Evolutionary conservation across 2,888 invertebrate genomes (phyloP), one percentile per base, ranked within the genome.

Genomic region (Salticus scenicus): DNA sequence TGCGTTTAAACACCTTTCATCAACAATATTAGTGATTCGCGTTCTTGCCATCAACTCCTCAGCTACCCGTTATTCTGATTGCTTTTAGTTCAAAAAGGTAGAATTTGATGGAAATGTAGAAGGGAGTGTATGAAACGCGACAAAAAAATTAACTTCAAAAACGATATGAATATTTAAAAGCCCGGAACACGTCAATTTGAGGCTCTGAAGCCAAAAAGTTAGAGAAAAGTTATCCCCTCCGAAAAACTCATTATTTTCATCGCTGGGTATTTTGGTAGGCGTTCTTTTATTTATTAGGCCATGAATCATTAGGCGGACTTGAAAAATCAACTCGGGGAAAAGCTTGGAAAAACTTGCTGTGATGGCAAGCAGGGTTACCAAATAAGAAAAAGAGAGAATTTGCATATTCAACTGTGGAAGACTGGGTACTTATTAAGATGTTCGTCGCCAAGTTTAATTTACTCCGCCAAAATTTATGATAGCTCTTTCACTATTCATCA

Each of bases 251-350:
- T 67, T 69, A 81, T 78, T 78, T 78, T 78, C 70, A 78, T 63
- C 28, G 33, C 28, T 20, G 17, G 17, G 10, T 12, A 7, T 57
- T 30, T 73, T 73, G 37, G 31, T 24, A 20, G 47, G 47, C 57
- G 69, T 28, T 12, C 33, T 69, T 51, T 33, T 83, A 71, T 83
- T 83, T 83, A 77, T 72, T 72, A 57, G 76, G 72, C 72, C 27
- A 72, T 77, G 77, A 83, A 83, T 83, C 76, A 77, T 76, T 76
- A 77, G 67, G 31, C 31, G 66, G 69, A n/a, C n/a, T 28, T 33
- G 51, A 33, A 63, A 47, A 63, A 51, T 73, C 75, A 64, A 10
- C 77, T 51, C 12, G 70, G 66, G 76, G 57, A 83, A 37, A 51
- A 42, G 64, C 66, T 47, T 10, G 47, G 37, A 42, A 67, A 30